Evolutionary conservation across 2,888 invertebrate species (phyloP), one percentile per base, ranked within the genome.

Genomic region (Agonopterix heracliana): DNA sequence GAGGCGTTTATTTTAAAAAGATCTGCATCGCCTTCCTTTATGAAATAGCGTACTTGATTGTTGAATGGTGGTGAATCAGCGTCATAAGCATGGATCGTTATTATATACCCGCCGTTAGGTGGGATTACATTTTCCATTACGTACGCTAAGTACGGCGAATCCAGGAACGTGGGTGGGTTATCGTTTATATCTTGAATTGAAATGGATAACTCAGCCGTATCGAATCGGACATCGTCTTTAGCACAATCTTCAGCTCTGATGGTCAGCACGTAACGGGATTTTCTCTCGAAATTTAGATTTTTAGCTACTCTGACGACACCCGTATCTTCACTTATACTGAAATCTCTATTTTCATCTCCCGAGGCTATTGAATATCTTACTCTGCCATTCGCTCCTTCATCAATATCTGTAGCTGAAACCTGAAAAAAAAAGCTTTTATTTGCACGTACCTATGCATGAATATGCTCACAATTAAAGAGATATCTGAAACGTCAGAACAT

Each of bases 101-200:
- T 91, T 61, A 96, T 92, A 75, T 94, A 95, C 47, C 95, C 95
- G 64, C 90, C 93, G 64, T 92, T 94, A 46, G 94, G 93, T 50
- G 95, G 94, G 56, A 95, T 92, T 66, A 95, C 93, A 78, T 96
- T 96, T 87, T 98, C 98, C 93, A 97, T 96, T 51, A 98, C 96
- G 76, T 95, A 94, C 3, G 96, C 96, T 71, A 96, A 88, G 83
- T 97, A 98, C 0, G 98, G 98, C n/a, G 97, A 97, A 82, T 98
- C 95, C 61, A 96, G 87, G 82, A 98, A 98, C 43, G 95, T 94
- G 43, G 98, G 98, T 34, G 95, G 94, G 73, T 97, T 97, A 86
- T 98, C 98, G 83, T 98, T 98, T 71, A 97, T 95, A 81, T 98
- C 97, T 59, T 94, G 92, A 48, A 98, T 94, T 50, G 92, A 92